Evolutionary conservation across 1,140 invertebrate genomes (phyloP), one percentile per base, ranked within the genome.

Genomic region (Globodera ellingtonae): DNA sequence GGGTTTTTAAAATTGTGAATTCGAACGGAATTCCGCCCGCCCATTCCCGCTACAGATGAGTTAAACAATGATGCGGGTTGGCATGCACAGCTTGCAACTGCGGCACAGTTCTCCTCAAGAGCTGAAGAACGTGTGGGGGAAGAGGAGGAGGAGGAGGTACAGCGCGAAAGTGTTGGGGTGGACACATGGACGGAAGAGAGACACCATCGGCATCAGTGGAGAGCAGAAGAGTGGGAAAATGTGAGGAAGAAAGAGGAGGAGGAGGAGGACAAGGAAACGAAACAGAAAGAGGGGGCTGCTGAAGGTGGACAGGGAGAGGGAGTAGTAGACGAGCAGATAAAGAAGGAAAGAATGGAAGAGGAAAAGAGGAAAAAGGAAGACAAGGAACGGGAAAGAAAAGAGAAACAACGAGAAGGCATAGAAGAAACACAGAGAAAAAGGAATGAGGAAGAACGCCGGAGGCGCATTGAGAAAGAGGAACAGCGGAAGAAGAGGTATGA

Each of bases 51-150:
- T 77, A 6, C 18, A 77, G 75, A 35, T 69, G 75, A 77, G 8
- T 48, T 77, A 47, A 77, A 65, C 62, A 46, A 77, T 9, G 75
- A 77, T 21, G 56, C 62, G 6, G 65, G 35, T 47, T 77, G 75
- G 75, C 75, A 77, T 46, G 75, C 9, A 5, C 62, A 77, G 24
- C 24, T 77, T 50, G 48, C 65, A 24, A 77, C 62, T 46, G 62
- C 50, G n/a, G 59, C 75, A 24, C 75, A 77, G n/a, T 77, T 67
- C 1, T 52, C 46, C 21, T 47, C 21, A 15, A 73, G 67, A 15
- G 35, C 24, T 6, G n/a, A 70, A 44, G 9, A 69, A 44, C 66
- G 18, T 21, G 10, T 44, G 10, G 59, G 2, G 59, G 59, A 3
- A 2, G 13, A 62, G 13, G n/a, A 69, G n/a, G 10, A 69, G 9